phyloP scores from a whole-genome alignment of 64 coral and sea anemone species.

The Dendronephthya gigantea region DNA sequence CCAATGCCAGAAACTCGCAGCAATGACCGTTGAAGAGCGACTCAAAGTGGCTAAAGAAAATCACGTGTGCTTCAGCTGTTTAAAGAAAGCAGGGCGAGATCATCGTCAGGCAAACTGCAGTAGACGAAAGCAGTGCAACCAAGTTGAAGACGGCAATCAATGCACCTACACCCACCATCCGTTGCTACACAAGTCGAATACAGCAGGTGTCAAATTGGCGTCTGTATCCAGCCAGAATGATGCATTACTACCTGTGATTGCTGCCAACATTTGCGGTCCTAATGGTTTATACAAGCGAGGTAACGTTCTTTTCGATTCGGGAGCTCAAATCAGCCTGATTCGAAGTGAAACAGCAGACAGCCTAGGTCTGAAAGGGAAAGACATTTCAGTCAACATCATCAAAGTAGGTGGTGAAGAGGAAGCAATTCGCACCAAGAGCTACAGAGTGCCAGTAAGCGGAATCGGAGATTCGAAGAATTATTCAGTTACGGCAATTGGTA shows the following conservation, averaged over 20 bases:
- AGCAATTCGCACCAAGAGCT: conserved; percentile 35
- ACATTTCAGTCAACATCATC: conserved; percentile 43
- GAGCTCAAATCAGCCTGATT: conserved; percentile 51
- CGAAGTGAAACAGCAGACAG: conserved; percentile 22
- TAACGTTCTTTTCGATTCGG: conserved; percentile 55
- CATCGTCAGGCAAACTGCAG: conserved; percentile 30
- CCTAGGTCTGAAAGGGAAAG: conserved; percentile 40
- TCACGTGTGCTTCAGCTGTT: conserved; percentile 21
- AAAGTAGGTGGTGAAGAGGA: conserved; percentile 63
- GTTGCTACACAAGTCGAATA: not conserved
- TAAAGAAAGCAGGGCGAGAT: conserved; percentile 29
- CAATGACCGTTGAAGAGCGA: conserved; percentile 6
- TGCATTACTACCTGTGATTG: conserved; percentile 24
- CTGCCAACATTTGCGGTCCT: not conserved
- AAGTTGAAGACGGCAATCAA: not conserved
- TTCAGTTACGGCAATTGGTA: conserved; percentile 7
- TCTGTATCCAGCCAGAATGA: not conserved
- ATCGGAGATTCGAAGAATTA: not conserved
- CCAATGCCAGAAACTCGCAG: conserved; percentile 1
- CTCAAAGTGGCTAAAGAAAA: not conserved
- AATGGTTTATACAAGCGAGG: conserved; percentile 34
- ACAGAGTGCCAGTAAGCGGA: conserved; percentile 24
- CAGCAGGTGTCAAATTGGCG: not conserved
- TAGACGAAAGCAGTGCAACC: conserved; percentile 24
- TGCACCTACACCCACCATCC: conserved; percentile 33